A percentile compares a stretch with the other conserved stretches of the same genome.
phyloP scores from a whole-genome alignment of 2,888 invertebrate genomes.

The Sycophila texana region DNA sequence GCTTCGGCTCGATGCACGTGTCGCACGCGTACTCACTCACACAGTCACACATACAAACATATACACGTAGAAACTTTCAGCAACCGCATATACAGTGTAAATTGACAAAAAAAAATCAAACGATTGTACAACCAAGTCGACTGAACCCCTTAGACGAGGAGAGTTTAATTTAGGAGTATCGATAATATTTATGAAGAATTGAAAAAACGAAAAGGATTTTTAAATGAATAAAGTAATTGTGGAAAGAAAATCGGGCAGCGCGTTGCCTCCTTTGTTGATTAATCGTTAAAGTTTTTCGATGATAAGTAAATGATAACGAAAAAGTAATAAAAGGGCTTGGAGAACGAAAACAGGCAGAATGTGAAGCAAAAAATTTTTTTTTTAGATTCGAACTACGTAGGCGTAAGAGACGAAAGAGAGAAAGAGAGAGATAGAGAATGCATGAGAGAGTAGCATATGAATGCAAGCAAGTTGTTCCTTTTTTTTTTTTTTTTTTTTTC shows the following conservation, averaged over 20 bases:
- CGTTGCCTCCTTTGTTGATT: slow-evolving; percentile 55
- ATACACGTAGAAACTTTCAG: neutral
- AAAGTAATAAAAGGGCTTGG: slow-evolving; percentile 35
- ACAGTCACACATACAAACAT: neutral
- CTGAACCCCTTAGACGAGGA: slow-evolving; percentile 51
- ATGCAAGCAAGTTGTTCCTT: neutral
- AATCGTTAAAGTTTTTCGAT: slow-evolving; percentile 54
- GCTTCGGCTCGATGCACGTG: slow-evolving; percentile 27
- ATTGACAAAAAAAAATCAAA: slow-evolving; percentile 44
- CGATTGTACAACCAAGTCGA: slow-evolving; percentile 36
- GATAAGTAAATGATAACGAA: slow-evolving; percentile 19
- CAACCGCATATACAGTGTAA: slow-evolving; percentile 5
- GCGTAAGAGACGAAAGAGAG: slow-evolving; percentile 32
- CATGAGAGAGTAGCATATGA: neutral
- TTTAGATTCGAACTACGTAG: slow-evolving; percentile 39
- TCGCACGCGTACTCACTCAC: slow-evolving; percentile 10
- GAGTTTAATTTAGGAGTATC: slow-evolving; percentile 55
- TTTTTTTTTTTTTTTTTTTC: neutral
- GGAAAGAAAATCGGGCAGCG: slow-evolving; percentile 22
- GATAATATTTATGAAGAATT: slow-evolving; percentile 39
- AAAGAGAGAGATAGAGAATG: slow-evolving; percentile 11
- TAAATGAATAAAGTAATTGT: neutral
- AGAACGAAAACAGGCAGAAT: slow-evolving; percentile 38
- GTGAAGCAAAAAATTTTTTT: slow-evolving; percentile 22
- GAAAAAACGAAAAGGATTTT: slow-evolving; percentile 22